Evolutionary conservation across 1,140 invertebrate genomes (phyloP), one percentile per base, ranked within the genome.

Genomic region (Drosophila pandora): DNA sequence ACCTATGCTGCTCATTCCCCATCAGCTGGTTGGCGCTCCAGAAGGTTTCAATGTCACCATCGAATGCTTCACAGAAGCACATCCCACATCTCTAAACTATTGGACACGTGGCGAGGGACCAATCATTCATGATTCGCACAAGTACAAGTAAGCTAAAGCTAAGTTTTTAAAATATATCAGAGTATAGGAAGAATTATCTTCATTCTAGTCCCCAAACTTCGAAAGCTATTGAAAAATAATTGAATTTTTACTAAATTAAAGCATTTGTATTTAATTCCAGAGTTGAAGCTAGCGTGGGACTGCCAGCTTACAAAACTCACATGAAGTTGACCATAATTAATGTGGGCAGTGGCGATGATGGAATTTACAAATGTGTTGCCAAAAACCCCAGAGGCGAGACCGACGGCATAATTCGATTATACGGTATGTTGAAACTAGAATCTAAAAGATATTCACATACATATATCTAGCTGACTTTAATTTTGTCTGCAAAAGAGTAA

Each of bases 371-470:
- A 90, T 98, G 97, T 91, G 91, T 92, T 53, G 97, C 97, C 21
- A 98, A 98, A 92, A 98, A 98, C 93, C 96, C 96, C 7, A 93
- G 97, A 49, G 97, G 97, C 56, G 97, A 98, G 90, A 98, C 97
- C 0, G 97, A 98, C 91, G 97, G 97, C 48, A 95, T 95, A 30
- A 98, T 98, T 83, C 94, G 96, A 83, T 92, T 98, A 53, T 98
- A 98, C 91, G 96, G 97, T 98, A 93, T 96, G 96, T 95, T 7
- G 9, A 48, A 54, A 55, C 12, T 21, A 12, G 8, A 43, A 41
- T 5, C 12, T 10, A 23, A 21, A 21, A 10, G 22, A 28, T 22
- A 23, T 30, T 12, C 7, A 37, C 4, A 7, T 6, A 43, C 13
- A 17, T 17, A 21, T 17, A 13, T 4, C 1, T 37, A n/a, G 12